phyloP scores from a whole-genome alignment of 2,888 invertebrate species.

The Odontomyia ornata region DNA sequence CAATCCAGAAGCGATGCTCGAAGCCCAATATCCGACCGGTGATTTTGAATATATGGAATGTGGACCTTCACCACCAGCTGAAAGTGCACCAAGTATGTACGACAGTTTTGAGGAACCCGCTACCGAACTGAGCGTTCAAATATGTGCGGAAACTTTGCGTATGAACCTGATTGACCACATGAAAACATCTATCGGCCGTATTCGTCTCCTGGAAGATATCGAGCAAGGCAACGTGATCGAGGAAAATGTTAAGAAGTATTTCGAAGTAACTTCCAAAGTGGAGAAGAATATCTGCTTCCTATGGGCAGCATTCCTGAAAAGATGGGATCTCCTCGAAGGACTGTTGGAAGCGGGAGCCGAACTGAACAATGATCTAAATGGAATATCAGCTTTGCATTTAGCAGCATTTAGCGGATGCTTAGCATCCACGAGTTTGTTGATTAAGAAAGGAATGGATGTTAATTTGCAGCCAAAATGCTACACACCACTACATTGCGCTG shows the following conservation, averaged over 20 bases:
- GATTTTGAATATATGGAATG: constrained; percentile 82
- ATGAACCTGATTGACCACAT: constrained; percentile 80
- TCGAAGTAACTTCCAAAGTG: constrained; percentile 69
- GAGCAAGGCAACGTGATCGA: constrained; percentile 73
- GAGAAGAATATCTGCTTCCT: constrained; percentile 78
- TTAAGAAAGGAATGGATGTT: constrained; percentile 74
- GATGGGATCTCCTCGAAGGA: constrained; percentile 72
- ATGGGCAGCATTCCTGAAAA: constrained; percentile 78
- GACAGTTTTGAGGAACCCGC: constrained; percentile 81
- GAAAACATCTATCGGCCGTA: constrained; percentile 73
- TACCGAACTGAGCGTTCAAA: constrained; percentile 75
- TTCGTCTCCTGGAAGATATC: constrained; percentile 76
- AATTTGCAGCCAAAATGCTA: constrained; percentile 76
- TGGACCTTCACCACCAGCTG: constrained; percentile 81
- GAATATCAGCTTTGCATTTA: constrained; percentile 78
- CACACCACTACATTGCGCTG: constrained; percentile 88
- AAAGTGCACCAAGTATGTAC: constrained; percentile 82
- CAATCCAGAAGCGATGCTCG: constrained; percentile 68
- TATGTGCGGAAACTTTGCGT: constrained; percentile 77
- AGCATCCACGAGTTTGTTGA: constrained; percentile 74
- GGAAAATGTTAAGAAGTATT: constrained; percentile 67
- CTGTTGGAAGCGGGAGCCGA: constrained; percentile 76
- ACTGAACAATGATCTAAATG: constrained; percentile 76
- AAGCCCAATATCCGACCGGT: constrained; percentile 73
- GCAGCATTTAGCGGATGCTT: constrained; percentile 82